Conservation (phyloP, 2,888 invertebrate species). For the Catocala sponsa region DNA sequence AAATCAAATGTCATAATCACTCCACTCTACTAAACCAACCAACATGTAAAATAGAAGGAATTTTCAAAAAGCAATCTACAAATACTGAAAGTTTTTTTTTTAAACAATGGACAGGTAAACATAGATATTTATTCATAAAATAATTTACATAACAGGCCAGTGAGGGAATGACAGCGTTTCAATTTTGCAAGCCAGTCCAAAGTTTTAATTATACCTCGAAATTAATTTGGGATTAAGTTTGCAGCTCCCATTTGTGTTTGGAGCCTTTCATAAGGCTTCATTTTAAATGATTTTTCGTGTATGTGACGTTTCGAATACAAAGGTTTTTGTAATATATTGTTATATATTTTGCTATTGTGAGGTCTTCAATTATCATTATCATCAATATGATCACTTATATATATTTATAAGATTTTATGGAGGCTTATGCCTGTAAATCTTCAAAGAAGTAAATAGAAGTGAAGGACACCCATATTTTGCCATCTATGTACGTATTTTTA, state of each 20-base stretch:
- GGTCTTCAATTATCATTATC: too few species aligned
- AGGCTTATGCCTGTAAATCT: too few species aligned
- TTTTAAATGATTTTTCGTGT: slow-evolving; percentile 35
- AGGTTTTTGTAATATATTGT: not conserved
- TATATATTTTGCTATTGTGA: not conserved
- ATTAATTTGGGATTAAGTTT: slow-evolving; percentile 68
- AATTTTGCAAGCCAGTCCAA: slow-evolving; percentile 54
- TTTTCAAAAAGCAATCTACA: slow-evolving; percentile 18
- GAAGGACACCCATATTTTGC: too few species aligned
- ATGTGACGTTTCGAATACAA: slow-evolving; percentile 22
- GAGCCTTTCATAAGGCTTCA: slow-evolving; percentile 27
- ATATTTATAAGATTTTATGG: too few species aligned
- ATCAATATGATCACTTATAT: too few species aligned
- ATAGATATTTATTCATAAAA: slow-evolving; percentile 48
- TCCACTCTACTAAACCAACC: not conserved
- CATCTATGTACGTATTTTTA: too few species aligned
- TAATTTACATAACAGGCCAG: slow-evolving; percentile 50
- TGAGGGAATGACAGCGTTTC: slow-evolving; percentile 58
- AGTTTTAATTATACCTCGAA: slow-evolving; percentile 71
- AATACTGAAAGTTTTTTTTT: slow-evolving; percentile 10
- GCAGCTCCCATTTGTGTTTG: slow-evolving; percentile 34
- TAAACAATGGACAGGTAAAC: slow-evolving; percentile 24
- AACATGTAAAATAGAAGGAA: slow-evolving; percentile 1
- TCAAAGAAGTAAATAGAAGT: too few species aligned
- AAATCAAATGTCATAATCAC: too few species aligned